Base-by-base conservation (phyloP, 2,113 vertebrate genomes). In the Triplophysa dalaica region DNA sequence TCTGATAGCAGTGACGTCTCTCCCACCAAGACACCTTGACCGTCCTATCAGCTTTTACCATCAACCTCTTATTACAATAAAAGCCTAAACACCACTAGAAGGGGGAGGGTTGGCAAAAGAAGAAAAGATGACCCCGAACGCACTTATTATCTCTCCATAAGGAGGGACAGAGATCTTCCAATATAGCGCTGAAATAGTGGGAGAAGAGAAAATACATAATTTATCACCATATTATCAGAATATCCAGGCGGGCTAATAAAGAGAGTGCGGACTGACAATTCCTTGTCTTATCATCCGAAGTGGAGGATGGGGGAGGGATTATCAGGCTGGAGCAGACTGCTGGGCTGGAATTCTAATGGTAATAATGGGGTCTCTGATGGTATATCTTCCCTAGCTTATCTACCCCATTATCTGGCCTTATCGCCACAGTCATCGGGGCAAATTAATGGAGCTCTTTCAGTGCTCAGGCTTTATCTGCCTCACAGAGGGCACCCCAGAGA, bases 391-490 rank as follows among this genome's bases (percentile, higher is more conserved):
- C 93, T 91, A 76, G 92, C 91, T 95, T 95, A 95, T 95, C 95
- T 92, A 91, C 92, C 93, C 94, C 93, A 94, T 95, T 95, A 96
- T 95, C 94, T 93, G 89, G 85, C 90, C 93, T 94, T 95, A 95
- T 96, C 95, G 90, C 89, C 90, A 90, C 94, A 95, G 95, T 94
- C 94, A 96, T 96, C 95, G 93, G 93, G 94, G 94, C 95, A 96
- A 95, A 96, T 95, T 95, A 95, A 95, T 95, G 93, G 94, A 93
- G 95, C 94, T 95, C 94, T 95, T 96, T 95, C 94, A 95, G 94
- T 92, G 88, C 93, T 86, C 92, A 87, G 92, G 93, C 94, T 94
- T 95, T 95, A 95, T 95, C 94, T 89, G 92, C 92, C 91, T 58
- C 92, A 91, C 94, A 90, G 92, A 95, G 94, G 94, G 94, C 92